Percentiles rank a stretch among this genome's conserved stretches.
Evolutionary conservation across 2,113 vertebrate genomes (phyloP).

Genomic region (Neodon shergylaensis): DNA sequence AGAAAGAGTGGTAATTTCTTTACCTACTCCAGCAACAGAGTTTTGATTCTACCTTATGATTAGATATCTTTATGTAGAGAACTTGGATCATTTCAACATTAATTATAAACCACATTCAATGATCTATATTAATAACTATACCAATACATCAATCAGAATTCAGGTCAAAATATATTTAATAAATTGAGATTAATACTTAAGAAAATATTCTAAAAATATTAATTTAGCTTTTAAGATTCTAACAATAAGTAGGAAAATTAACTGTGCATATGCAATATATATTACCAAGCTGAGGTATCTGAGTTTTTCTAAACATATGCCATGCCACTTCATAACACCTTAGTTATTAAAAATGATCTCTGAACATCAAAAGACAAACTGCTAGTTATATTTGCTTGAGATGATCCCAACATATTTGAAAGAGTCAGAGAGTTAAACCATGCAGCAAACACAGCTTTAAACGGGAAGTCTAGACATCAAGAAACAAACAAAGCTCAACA

Average conservation of each 20-base stretch:
- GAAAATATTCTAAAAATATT: constrained; percentile 44
- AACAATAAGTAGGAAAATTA: background rate
- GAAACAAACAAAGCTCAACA: constrained; percentile 80
- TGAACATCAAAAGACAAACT: constrained; percentile 56
- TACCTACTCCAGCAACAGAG: background rate
- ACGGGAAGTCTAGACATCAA: constrained; percentile 75
- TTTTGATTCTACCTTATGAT: background rate
- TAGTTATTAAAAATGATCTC: constrained; percentile 10
- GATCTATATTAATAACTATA: constrained; percentile 1
- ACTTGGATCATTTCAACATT: background rate
- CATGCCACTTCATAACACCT: constrained; percentile 38
- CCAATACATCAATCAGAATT: constrained; percentile 3
- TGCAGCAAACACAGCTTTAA: constrained; percentile 77
- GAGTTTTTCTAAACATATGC: constrained; percentile 28
- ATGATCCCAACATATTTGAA: constrained; percentile 79
- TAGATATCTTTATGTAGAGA: constrained; percentile 22
- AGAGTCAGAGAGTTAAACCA: constrained; percentile 83
- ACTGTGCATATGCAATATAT: background rate
- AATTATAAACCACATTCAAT: constrained; percentile 26
- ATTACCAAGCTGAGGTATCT: background rate
- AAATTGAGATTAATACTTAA: background rate
- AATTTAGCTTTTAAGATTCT: constrained; percentile 44
- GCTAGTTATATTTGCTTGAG: constrained; percentile 52
- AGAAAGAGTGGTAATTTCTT: background rate
- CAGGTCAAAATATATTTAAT: constrained; percentile 6